These are phyloP conservation scores for Melanotaenia maccullochi DNA, from an alignment of 2,797 vertebrate species.

Conservation along the genomic window DNA sequence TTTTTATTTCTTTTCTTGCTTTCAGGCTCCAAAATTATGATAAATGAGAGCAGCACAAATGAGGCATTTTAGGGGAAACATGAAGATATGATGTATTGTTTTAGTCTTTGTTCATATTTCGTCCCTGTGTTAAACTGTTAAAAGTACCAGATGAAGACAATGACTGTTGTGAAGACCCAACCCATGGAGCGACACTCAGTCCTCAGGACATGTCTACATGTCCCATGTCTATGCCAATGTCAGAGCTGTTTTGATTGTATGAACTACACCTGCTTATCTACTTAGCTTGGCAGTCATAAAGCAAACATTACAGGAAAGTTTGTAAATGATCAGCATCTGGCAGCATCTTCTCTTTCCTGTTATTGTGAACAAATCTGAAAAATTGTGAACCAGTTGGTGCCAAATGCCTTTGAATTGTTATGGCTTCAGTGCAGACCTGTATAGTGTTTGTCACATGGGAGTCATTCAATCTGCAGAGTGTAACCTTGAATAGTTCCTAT, in stretches of 20 bases:
- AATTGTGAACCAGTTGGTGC: slow-evolving; percentile 29
- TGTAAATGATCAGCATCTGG: slow-evolving; percentile 28
- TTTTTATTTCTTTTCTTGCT: too few species aligned
- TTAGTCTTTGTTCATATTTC: too few species aligned
- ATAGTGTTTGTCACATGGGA: slow-evolving; percentile 49
- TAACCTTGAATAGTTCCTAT: slow-evolving; percentile 56
- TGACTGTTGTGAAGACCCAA: too few species aligned
- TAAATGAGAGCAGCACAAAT: too few species aligned
- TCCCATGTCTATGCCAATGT: neutral
- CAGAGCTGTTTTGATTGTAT: neutral
- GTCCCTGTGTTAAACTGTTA: too few species aligned
- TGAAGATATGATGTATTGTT: too few species aligned
- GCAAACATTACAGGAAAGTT: neutral
- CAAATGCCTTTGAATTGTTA: slow-evolving; percentile 65
- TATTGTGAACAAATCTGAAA: slow-evolving; percentile 67
- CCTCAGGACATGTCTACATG: neutral
- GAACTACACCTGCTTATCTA: neutral
- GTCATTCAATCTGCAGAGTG: slow-evolving; percentile 52
- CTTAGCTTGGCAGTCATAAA: neutral
- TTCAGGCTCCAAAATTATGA: too few species aligned
- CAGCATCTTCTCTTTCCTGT: slow-evolving; percentile 58
- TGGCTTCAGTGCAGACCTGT: slow-evolving; percentile 10
- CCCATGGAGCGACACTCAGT: too few species aligned
- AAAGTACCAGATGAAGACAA: too few species aligned
- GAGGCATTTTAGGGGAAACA: too few species aligned